Evolutionary conservation across 2,113 vertebrate genomes (phyloP), one percentile per base, ranked within the genome.

Genomic region (Zapus hudsonius): DNA sequence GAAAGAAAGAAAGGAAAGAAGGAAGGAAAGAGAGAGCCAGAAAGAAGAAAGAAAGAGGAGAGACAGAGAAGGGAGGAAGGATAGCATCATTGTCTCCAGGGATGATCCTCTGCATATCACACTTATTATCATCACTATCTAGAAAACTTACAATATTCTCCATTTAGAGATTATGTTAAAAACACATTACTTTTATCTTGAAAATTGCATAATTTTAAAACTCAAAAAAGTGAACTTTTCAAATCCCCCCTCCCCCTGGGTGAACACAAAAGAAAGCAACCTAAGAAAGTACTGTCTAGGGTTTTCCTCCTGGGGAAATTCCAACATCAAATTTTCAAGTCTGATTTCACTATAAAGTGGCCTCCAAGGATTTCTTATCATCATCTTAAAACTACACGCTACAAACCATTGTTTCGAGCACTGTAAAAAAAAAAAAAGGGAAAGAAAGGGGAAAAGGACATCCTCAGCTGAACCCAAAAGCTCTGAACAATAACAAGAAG

Each of bases 361-460:
- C 33, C 92, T 86, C 87, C 36, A 72, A 84, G 93, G 93, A 89
- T 27, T 83, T 95, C 73, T 84, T 86, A 92, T 96, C 89, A 91
- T 82, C 84, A 73, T 83, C 59, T 91, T 95, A 95, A 96, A 96
- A 94, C 90, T 78, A 95, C 8, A 82, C 61, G 84, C 31, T 42
- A n/a, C 25, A 87, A 70, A 64, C 72, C 52, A 91, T 79, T 96
- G 94, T 96, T 96, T 86, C 79, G 81, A 96, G 76, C 70, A 84
- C 95, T 91, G 95, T 92, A 91, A 95, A 96, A 95, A 95, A 97
- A 97, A 91, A 95, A 96, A 95, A 95, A 97, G 97, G 94, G 97
- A 94, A 95, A 93, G 95, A 90, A 97, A 96, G 31, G 89, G 96
- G 61, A 87, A 75, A 94, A 98, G 98, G 98, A 98, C 98, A 98